Evolutionary conservation across 2,888 invertebrate species (phyloP).

Genomic region (Zeuzera pyrina): DNA sequence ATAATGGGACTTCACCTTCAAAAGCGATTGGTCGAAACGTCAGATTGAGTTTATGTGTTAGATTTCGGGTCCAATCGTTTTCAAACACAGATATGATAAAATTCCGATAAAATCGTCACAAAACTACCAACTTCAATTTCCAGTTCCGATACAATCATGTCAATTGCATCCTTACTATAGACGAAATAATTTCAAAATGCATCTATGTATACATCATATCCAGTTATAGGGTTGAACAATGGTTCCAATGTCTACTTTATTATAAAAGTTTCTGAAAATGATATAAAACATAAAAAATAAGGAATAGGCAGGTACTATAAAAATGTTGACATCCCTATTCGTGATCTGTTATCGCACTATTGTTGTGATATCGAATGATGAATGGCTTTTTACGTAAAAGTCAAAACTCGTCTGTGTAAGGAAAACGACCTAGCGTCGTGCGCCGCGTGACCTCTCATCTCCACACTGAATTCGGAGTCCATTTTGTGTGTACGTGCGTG

Average conservation of each 20-base stretch:
- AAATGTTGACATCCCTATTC: background rate
- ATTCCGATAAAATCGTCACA: too few species aligned
- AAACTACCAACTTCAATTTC: too few species aligned
- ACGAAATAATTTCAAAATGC: background rate
- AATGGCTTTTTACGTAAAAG: constrained; percentile 30
- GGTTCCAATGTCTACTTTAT: background rate
- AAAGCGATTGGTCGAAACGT: too few species aligned
- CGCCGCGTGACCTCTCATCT: constrained; percentile 49
- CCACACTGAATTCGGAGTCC: constrained; percentile 46
- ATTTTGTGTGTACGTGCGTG: constrained; percentile 53
- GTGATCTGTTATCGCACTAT: background rate
- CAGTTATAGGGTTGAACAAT: background rate
- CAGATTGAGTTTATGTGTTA: too few species aligned
- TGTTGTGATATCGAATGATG: constrained; percentile 26
- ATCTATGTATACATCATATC: background rate
- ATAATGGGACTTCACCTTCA: too few species aligned
- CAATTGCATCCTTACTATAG: too few species aligned
- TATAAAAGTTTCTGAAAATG: background rate
- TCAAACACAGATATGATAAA: too few species aligned
- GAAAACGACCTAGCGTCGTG: constrained; percentile 27
- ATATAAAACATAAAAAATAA: background rate
- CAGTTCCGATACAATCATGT: too few species aligned
- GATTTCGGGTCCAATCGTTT: too few species aligned
- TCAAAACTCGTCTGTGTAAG: constrained; percentile 14
- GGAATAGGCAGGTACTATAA: background rate